Evolutionary conservation across 2,888 invertebrate species (phyloP), one percentile per base, ranked within the genome.

Genomic region (Smittia aterrima): DNA sequence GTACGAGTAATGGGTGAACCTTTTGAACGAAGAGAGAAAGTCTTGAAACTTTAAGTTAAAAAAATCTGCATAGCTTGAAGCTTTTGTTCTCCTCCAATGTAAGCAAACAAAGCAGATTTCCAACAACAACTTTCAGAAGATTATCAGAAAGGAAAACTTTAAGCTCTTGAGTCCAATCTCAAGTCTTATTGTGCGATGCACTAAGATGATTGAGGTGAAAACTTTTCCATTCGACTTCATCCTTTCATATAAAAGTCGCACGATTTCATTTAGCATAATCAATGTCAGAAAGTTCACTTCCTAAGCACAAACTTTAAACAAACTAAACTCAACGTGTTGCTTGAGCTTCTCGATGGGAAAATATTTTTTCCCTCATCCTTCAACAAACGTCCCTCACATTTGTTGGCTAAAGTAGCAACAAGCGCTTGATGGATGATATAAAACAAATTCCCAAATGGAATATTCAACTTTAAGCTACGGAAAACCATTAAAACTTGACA

Each of bases 191-290:
- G 58, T 24, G 25, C 7, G 6, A 7, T 66, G 25, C 40, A 40
- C 22, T 67, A 40, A 38, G 40, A 40, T 67, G 38, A 67, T 67
- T 67, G 27, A 67, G 41, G 27, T 25, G 16, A 18, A 38, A 67
- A 67, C 40, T 40, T 40, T 20, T 22, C n/a, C 58, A 18, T 58
- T 22, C 58, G 22, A 22, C 58, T 58, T 58, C 58, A 58, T 22
- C 9, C 58, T 32, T 32, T 32, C 9, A 62, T 22, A 66, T 66
- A 32, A 66, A 66, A 32, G 66, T 27, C 67, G 38, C 38, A 67
- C 18, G 67, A 67, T 40, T 40, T 67, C 67, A 67, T 67, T 40
- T 67, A 40, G 40, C 40, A 67, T 40, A 67, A 67, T 67, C 67
- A 40, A 67, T 67, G 67, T 67, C 41, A 40, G 27, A 66, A 67